Conservation (phyloP, 1,140 invertebrate genomes). For the Bombyx mori region ASM3026992v2 NC_085118.1:13754001-13754500, state of each 20-base stretch:
- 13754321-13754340: constrained; percentile 66
- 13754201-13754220: constrained; percentile 62
- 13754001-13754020: constrained; percentile 73
- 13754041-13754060: constrained; percentile 48
- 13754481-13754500: constrained; percentile 61
- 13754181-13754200: constrained; percentile 69
- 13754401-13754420: constrained; percentile 68
- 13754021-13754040: constrained; percentile 70
- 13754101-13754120: constrained; percentile 53
- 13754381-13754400: constrained; percentile 52
- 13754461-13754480: constrained; percentile 68
- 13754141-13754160: constrained; percentile 61
- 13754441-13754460: constrained; percentile 67
- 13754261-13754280: constrained; percentile 47
- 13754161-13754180: constrained; percentile 69
- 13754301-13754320: constrained; percentile 60
- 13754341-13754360: constrained; percentile 66
- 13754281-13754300: constrained; percentile 52
- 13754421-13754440: constrained; percentile 63
- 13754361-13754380: constrained; percentile 62
- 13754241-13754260: constrained; percentile 59
- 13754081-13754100: constrained; percentile 46
- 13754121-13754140: constrained; percentile 62
- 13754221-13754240: constrained; percentile 62
- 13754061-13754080: constrained; percentile 47